Conservation (phyloP, 2,888 invertebrate genomes). For the Acleris laterana region DNA sequence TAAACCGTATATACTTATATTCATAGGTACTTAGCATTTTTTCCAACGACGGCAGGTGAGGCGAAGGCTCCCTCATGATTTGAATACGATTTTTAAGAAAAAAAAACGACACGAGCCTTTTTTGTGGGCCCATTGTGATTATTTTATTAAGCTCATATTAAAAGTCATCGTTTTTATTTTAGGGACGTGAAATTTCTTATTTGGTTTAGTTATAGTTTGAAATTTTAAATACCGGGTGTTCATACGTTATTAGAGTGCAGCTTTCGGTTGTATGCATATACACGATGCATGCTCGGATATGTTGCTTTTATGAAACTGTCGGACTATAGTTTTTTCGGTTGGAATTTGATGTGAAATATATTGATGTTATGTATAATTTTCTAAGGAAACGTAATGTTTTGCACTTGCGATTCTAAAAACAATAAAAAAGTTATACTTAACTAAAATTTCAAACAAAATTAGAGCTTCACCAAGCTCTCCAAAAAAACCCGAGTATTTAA, state of each 20-base stretch:
- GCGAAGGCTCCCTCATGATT: conserved; percentile 59
- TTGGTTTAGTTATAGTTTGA: conserved; percentile 25
- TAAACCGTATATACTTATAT: conserved; percentile 1
- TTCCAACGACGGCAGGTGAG: conserved; percentile 55
- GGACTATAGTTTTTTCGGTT: too few species aligned
- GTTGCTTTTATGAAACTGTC: too few species aligned
- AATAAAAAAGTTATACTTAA: too few species aligned
- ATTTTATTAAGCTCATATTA: conserved; percentile 52
- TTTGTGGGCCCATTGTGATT: conserved; percentile 49
- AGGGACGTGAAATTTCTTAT: conserved; percentile 37
- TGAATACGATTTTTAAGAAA: conserved; percentile 63
- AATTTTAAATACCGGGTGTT: conserved; percentile 8
- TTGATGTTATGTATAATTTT: too few species aligned
- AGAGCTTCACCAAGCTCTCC: too few species aligned
- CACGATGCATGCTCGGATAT: too few species aligned
- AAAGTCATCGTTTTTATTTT: conserved; percentile 51
- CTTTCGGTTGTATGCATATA: too few species aligned
- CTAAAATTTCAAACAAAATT: too few species aligned
- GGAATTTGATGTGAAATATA: too few species aligned
- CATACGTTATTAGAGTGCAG: background rate
- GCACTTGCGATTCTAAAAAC: too few species aligned
- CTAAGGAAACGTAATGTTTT: too few species aligned
- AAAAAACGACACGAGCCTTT: conserved; percentile 47
- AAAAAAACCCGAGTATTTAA: too few species aligned
- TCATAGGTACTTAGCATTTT: conserved; percentile 33